Evolutionary conservation across 2,888 invertebrate species (phyloP).

Genomic region (Atrina japonica): DNA sequence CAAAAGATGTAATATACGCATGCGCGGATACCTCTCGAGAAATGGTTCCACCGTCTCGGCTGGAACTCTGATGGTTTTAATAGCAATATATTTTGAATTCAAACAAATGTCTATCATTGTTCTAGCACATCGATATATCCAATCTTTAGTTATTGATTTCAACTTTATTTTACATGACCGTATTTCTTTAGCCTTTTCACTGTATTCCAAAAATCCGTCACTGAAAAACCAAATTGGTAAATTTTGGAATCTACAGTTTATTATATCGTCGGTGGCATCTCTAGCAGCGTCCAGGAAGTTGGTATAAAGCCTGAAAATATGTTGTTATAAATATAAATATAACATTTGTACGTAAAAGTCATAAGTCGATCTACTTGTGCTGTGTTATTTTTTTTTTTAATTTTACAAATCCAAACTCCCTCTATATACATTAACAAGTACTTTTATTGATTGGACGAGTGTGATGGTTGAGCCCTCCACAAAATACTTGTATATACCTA

Average conservation of each 20-base stretch:
- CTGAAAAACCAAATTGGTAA: conserved; percentile 25
- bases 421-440: too few species aligned
- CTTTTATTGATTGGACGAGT: too few species aligned
- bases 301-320: conserved; percentile 24
- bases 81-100: conserved; percentile 22
- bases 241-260: conserved; percentile 26
- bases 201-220: conserved; percentile 33
- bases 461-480: too few species aligned
- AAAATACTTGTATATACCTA: too few species aligned
- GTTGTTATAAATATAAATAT: too few species aligned
- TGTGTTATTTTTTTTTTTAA: not conserved
- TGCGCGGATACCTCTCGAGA: conserved; percentile 15
- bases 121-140: conserved; percentile 9
- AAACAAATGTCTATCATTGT: conserved; percentile 16
- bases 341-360: not conserved
- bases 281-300: conserved; percentile 36
- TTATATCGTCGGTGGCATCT: conserved; percentile 15
- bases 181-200: conserved; percentile 34
- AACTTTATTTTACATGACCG: not conserved
- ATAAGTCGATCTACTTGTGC: not conserved
- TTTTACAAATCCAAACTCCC: too few species aligned
- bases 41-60: conserved; percentile 28
- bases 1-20: conserved; percentile 37
- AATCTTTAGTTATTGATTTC: too few species aligned
- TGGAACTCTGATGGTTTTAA: conserved; percentile 37